Conservation (phyloP, 2,888 invertebrate genomes). For the Nomada fucata region DNA sequence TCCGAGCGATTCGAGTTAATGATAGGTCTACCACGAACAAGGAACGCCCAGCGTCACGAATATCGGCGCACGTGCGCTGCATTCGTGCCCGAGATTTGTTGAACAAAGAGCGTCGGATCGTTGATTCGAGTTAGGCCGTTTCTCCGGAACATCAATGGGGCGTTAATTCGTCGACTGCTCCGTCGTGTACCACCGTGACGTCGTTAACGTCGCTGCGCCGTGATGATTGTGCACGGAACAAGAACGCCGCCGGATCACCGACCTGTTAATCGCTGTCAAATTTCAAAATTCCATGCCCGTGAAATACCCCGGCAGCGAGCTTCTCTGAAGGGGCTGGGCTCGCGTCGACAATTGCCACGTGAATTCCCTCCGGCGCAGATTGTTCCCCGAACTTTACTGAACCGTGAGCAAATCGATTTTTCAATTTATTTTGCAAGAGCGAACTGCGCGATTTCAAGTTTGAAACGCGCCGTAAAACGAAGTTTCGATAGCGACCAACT, state of each 20-base stretch:
- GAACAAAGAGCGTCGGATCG: conserved; percentile 58
- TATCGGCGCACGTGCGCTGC: not conserved
- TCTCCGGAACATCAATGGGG: conserved; percentile 68
- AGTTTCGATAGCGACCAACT: no score
- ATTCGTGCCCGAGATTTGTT: conserved; percentile 31
- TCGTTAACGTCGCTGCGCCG: conserved; percentile 66
- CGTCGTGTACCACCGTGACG: conserved; percentile 59
- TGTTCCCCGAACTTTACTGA: not conserved
- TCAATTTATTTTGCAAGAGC: not conserved
- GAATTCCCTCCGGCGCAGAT: not conserved
- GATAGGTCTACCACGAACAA: conserved; percentile 5
- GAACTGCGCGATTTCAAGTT: not conserved
- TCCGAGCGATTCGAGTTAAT: conserved; percentile 2
- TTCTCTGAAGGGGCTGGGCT: not conserved
- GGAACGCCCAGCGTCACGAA: not conserved
- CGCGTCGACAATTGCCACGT: conserved; percentile 15
- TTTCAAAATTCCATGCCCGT: conserved; percentile 54
- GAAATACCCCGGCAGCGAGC: conserved; percentile 1
- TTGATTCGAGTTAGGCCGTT: conserved; percentile 65
- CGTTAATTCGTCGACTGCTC: conserved; percentile 68
- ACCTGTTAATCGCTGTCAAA: conserved; percentile 64
- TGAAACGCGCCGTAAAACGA: no score
- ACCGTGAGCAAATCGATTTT: not conserved
- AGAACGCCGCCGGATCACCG: conserved; percentile 60
- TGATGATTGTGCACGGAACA: conserved; percentile 65